These are phyloP conservation scores for Popillia japonica DNA, from an alignment of 1,140 invertebrate species.

Conservation along the genomic window DNA sequence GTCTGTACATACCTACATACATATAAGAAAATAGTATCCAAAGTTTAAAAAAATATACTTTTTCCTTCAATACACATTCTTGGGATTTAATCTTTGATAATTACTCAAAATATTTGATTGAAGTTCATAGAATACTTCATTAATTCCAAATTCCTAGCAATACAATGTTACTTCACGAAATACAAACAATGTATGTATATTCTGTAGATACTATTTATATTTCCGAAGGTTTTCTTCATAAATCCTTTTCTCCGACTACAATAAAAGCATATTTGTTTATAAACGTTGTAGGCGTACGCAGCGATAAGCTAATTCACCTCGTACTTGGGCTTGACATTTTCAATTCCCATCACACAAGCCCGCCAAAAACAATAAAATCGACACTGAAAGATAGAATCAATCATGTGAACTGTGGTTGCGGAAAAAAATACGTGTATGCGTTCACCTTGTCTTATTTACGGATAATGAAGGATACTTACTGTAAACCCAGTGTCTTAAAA, in stretches of 20 bases:
- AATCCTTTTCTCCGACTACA: background rate
- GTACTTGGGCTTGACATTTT: slow-evolving; percentile 29
- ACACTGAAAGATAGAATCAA: slow-evolving; percentile 24
- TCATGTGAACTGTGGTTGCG: background rate
- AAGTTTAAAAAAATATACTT: no score
- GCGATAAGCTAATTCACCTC: background rate
- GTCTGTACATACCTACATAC: background rate
- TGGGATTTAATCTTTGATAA: no score
- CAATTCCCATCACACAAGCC: slow-evolving; percentile 21
- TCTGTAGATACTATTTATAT: background rate
- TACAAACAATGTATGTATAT: background rate
- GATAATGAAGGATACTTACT: background rate
- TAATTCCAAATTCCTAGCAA: background rate
- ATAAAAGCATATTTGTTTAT: background rate
- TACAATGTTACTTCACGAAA: background rate
- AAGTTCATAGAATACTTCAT: background rate
- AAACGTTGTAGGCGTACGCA: background rate
- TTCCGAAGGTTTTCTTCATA: background rate
- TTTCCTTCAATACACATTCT: no score
- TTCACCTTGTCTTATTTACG: slow-evolving; percentile 31
- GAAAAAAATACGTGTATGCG: background rate
- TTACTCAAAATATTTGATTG: background rate
- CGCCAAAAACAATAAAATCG: slow-evolving; percentile 29
- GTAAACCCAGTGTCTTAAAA: background rate
- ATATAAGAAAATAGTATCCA: background rate